These are phyloP conservation scores for Tridacna gigas DNA, from an alignment of 2,888 invertebrate species.

Conservation along the genomic window DNA sequence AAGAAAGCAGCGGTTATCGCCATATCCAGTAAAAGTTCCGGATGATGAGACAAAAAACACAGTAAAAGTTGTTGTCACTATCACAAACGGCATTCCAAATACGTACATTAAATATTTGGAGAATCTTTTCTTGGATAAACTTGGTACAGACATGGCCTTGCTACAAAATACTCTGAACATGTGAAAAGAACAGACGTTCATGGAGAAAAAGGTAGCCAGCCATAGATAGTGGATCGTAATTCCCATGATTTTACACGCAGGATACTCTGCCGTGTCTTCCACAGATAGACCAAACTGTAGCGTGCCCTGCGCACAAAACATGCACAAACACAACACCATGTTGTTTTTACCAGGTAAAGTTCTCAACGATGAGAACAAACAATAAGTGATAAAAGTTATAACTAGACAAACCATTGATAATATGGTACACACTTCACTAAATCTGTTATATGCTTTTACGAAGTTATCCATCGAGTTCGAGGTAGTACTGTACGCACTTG, in stretches of 20 bases:
- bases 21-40: slow-evolving; percentile 56
- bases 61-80: slow-evolving; percentile 37
- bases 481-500: background rate
- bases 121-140: background rate
- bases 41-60: slow-evolving; percentile 31
- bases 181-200: slow-evolving; percentile 68
- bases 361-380: slow-evolving; percentile 58
- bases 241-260: slow-evolving; percentile 51
- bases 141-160: background rate
- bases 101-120: slow-evolving; percentile 40
- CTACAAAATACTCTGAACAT: slow-evolving; percentile 64
- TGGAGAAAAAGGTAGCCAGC: slow-evolving; percentile 65
- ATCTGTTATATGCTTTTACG: slow-evolving; percentile 24
- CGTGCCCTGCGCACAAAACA: slow-evolving; percentile 64
- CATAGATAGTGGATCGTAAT: slow-evolving; percentile 67
- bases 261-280: slow-evolving; percentile 6
- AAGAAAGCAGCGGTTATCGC: slow-evolving; percentile 55
- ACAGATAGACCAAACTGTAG: slow-evolving; percentile 56
- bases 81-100: slow-evolving; percentile 34
- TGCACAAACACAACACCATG: slow-evolving; percentile 60
- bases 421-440: slow-evolving; percentile 40
- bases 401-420: slow-evolving; percentile 61
- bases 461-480: background rate
- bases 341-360: slow-evolving; percentile 69
- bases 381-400: slow-evolving; percentile 64